These are phyloP conservation scores for Agonopterix subpropinquella DNA, from an alignment of 2,888 invertebrate genomes.

Conservation along the genomic window DNA sequence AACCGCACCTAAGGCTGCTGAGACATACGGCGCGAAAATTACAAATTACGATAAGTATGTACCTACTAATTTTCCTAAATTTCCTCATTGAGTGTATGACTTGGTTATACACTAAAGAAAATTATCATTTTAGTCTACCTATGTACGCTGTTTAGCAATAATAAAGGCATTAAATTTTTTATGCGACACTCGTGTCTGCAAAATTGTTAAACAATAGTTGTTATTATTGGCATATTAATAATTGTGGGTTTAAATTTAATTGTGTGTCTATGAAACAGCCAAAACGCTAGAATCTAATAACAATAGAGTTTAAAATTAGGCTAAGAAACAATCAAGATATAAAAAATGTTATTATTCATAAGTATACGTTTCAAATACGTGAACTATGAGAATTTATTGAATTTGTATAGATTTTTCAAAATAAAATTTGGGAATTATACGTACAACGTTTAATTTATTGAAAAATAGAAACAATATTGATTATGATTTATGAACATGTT, in stretches of 20 bases:
- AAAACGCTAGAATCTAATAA: conserved; percentile 13
- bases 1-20: too few relatives aligned
- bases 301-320: background rate
- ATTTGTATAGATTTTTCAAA: conserved; percentile 46
- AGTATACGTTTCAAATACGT: conserved; percentile 23
- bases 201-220: background rate
- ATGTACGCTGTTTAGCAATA: too few relatives aligned
- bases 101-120: too few relatives aligned
- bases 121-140: too few relatives aligned
- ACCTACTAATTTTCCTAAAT: too few relatives aligned
- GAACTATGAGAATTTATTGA: conserved; percentile 25
- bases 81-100: too few relatives aligned
- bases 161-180: background rate
- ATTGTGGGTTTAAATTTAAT: background rate
- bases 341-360: conserved; percentile 6
- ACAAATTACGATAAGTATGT: too few relatives aligned
- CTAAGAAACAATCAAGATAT: background rate
- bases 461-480: too few relatives aligned
- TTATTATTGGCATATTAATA: background rate
- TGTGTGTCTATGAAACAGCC: conserved; percentile 1
- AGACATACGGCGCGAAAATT: too few relatives aligned
- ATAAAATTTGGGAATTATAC: conserved; percentile 44
- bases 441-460: conserved; percentile 7
- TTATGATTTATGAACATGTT: too few relatives aligned
- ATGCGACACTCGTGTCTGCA: background rate